Evolutionary conservation across 2,888 invertebrate species (phyloP).

Genomic region (Caenorhabditis sp.): DNA sequence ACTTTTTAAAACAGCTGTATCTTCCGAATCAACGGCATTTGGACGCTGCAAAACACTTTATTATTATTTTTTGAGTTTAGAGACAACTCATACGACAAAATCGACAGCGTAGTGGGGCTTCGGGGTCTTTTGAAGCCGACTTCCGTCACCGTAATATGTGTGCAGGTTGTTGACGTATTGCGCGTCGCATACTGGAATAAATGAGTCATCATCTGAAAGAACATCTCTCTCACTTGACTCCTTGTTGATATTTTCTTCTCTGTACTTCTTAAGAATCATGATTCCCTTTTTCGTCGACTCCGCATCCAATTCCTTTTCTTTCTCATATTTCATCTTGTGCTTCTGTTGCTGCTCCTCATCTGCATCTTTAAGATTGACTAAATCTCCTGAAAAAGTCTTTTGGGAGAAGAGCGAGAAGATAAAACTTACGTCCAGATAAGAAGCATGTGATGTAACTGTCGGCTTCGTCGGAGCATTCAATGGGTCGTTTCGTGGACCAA

Average conservation of each 20-base stretch:
- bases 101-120: constrained; percentile 32
- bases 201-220: not conserved
- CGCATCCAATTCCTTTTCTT: constrained; percentile 12
- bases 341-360: constrained; percentile 9
- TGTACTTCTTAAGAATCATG: constrained; percentile 17
- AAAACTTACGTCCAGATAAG: not conserved
- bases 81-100: constrained; percentile 14
- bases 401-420: too few species aligned
- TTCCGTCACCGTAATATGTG: constrained; percentile 33
- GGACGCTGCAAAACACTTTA: not conserved
- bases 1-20: not conserved
- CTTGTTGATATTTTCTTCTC: constrained; percentile 13
- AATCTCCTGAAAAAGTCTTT: constrained; percentile 4
- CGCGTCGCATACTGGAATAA: constrained; percentile 27
- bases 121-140: constrained; percentile 3
- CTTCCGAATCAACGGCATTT: constrained; percentile 7
- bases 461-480: not conserved
- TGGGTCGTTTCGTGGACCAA: not conserved
- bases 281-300: constrained; percentile 6
- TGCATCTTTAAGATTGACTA: not conserved
- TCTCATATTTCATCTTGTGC: constrained; percentile 19
- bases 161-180: constrained; percentile 45
- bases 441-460: not conserved
- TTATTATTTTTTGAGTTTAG: too few species aligned
- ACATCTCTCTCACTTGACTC: not conserved